A percentile compares a stretch with the other conserved stretches of the same genome.
Evolutionary conservation across 2,888 invertebrate species (phyloP).

Genomic region (Prostheceraeus crozeri): DNA sequence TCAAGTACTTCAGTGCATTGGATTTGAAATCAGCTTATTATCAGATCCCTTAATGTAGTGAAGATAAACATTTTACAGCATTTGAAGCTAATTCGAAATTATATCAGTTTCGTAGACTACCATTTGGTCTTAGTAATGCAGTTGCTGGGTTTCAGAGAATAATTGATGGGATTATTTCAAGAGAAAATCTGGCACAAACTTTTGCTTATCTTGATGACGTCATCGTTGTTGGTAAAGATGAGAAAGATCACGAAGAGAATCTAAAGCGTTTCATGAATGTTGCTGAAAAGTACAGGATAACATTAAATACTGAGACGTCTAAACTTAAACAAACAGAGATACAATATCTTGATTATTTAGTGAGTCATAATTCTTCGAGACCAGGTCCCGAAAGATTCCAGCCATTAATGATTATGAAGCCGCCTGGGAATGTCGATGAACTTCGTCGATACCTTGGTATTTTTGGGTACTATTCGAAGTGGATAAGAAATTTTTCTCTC

Average conservation of each 20-base stretch:
- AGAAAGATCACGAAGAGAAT: conserved; percentile 20
- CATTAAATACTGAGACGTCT: conserved; percentile 25
- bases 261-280: background rate
- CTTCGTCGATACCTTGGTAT: conserved; percentile 1
- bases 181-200: conserved; percentile 21
- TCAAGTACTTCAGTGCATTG: conserved; percentile 22
- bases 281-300: background rate
- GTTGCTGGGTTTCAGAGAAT: conserved; percentile 30
- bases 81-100: conserved; percentile 29
- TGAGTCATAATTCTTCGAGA: background rate
- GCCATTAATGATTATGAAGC: background rate
- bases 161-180: conserved; percentile 2
- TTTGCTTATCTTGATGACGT: conserved; percentile 25
- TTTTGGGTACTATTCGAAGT: conserved; percentile 18
- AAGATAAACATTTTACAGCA: conserved; percentile 28
- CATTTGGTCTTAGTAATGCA: conserved; percentile 28
- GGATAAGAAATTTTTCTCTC: conserved; percentile 12
- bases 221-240: background rate
- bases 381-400: conserved; percentile 1
- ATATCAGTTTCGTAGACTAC: conserved; percentile 27
- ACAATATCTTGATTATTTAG: conserved; percentile 11
- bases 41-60: conserved; percentile 27
- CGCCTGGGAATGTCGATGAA: background rate
- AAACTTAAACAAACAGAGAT: background rate
- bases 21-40: conserved; percentile 32